These are phyloP conservation scores for Nephrotoma flavescens DNA, from an alignment of 2,888 invertebrate genomes.

Conservation along the genomic window DNA sequence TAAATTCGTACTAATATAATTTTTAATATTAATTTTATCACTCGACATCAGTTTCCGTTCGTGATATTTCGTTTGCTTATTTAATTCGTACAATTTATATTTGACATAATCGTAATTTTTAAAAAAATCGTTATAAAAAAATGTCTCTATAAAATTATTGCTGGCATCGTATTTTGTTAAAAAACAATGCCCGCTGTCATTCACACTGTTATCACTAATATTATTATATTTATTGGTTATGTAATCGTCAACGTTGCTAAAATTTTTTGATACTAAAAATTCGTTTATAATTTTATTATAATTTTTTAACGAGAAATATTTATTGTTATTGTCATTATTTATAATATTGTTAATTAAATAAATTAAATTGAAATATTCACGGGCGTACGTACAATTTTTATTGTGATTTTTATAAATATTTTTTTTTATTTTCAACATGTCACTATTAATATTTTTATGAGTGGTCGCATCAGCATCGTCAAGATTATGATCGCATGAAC, in stretches of 20 bases:
- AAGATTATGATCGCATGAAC: neutral
- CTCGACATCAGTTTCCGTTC: neutral
- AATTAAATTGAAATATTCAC: constrained; percentile 3
- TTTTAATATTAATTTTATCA: neutral
- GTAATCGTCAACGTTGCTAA: constrained; percentile 20
- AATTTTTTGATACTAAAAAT: constrained; percentile 23
- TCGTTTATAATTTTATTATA: constrained; percentile 23
- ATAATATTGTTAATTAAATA: neutral
- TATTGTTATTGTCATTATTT: constrained; percentile 23
- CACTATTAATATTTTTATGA: neutral
- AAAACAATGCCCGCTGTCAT: neutral
- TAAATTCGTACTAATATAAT: neutral
- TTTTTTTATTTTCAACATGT: neutral
- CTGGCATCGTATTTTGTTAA: neutral
- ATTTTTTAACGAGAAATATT: constrained; percentile 13
- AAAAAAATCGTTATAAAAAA: constrained; percentile 7
- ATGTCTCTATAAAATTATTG: neutral
- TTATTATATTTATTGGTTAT: constrained; percentile 25
- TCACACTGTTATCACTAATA: constrained; percentile 16
- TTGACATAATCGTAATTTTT: constrained; percentile 4
- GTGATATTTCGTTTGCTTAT: neutral
- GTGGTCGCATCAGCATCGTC: neutral
- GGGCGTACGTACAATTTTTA: neutral
- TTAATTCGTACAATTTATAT: neutral
- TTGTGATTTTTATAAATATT: neutral